These are phyloP conservation scores for Brachionus calyciflorus DNA, from an alignment of 1,140 invertebrate species.

Conservation along the genomic window DNA sequence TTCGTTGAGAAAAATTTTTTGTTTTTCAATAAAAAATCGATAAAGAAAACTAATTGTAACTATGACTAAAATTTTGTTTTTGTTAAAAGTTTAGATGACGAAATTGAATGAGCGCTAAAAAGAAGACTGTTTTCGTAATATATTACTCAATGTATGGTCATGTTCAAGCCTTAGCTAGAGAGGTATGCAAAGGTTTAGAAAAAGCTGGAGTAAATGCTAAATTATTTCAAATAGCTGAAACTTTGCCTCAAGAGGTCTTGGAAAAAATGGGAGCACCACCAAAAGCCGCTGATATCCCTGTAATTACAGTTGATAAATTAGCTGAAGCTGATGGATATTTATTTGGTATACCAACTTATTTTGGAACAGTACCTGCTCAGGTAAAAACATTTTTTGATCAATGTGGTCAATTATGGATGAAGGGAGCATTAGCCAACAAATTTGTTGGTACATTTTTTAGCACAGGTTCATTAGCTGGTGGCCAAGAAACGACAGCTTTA, in stretches of 20 bases:
- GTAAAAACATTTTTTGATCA: slow-evolving; percentile 35
- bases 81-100: too few relatives aligned
- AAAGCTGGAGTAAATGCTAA: slow-evolving; percentile 36
- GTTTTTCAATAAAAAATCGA: too few relatives aligned
- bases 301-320: neutral
- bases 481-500: slow-evolving; percentile 37
- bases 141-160: slow-evolving; percentile 47
- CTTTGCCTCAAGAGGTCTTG: slow-evolving; percentile 30
- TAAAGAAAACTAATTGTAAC: too few relatives aligned
- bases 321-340: slow-evolving; percentile 29
- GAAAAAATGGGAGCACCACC: slow-evolving; percentile 38
- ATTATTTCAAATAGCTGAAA: slow-evolving; percentile 41
- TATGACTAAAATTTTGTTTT: too few relatives aligned
- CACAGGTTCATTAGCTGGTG: neutral
- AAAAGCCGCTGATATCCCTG: slow-evolving; percentile 18
- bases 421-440: slow-evolving; percentile 1
- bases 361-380: slow-evolving; percentile 37
- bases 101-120: slow-evolving; percentile 39
- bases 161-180: slow-evolving; percentile 25
- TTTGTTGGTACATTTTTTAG: slow-evolving; percentile 43
- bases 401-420: slow-evolving; percentile 43
- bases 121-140: slow-evolving; percentile 45
- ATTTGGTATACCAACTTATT: slow-evolving; percentile 42
- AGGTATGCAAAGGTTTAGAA: slow-evolving; percentile 34
- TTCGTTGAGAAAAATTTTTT: too few relatives aligned